These are phyloP conservation scores for Diprion similis DNA, from an alignment of 1,140 invertebrate species.

Conservation along the genomic window DNA sequence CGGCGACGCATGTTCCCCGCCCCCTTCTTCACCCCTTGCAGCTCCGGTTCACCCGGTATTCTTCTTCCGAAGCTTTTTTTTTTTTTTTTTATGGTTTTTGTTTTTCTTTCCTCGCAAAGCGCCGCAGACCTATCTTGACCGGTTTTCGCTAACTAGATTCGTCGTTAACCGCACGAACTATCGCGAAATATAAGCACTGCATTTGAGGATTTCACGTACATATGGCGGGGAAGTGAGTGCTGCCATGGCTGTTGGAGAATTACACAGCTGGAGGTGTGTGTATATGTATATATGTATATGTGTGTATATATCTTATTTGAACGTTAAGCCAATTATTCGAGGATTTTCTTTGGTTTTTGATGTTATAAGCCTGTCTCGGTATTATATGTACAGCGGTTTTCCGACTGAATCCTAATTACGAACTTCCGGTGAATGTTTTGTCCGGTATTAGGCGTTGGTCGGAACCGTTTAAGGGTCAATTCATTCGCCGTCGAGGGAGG, in stretches of 20 bases:
- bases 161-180: not conserved
- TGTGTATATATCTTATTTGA: not conserved
- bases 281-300: not conserved
- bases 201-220: no score
- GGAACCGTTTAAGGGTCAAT: slow-evolving; percentile 28
- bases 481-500: slow-evolving; percentile 30
- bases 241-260: not conserved
- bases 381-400: slow-evolving; percentile 25
- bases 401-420: slow-evolving; percentile 40
- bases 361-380: slow-evolving; percentile 29
- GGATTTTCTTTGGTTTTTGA: slow-evolving; percentile 34
- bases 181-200: no score
- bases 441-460: slow-evolving; percentile 3
- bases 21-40: not conserved
- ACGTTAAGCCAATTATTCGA: slow-evolving; percentile 37
- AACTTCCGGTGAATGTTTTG: slow-evolving; percentile 32
- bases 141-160: not conserved
- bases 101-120: no score
- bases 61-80: not conserved
- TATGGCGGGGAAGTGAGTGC: no score
- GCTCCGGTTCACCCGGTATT: not conserved
- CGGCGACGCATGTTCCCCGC: slow-evolving; percentile 2
- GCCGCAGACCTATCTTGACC: not conserved
- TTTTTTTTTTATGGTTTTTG: no score
- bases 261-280: not conserved